Conservation (phyloP, 2,888 invertebrate species). For the Dexiosoma caninum region DNA sequence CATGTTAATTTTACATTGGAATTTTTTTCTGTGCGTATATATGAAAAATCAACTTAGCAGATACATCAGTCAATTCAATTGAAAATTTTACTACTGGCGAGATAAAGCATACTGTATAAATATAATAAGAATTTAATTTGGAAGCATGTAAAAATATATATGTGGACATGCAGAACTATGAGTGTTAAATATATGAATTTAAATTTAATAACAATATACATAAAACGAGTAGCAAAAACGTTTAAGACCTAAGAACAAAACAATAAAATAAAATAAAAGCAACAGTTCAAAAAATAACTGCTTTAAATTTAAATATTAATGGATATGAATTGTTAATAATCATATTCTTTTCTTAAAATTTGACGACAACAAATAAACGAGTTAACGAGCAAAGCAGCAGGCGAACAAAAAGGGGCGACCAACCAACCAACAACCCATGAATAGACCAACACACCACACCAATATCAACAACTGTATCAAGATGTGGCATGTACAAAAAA, state of each 20-base stretch:
- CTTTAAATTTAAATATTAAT: conserved; percentile 27
- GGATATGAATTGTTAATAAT: conserved; percentile 21
- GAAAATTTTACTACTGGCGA: too few species aligned
- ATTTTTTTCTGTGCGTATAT: too few species aligned
- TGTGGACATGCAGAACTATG: too few species aligned
- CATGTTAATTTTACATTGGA: too few species aligned
- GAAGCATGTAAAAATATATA: too few species aligned
- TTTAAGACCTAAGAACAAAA: not conserved
- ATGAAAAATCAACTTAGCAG: too few species aligned
- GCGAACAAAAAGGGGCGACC: not conserved
- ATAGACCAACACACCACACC: conserved; percentile 4
- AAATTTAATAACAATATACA: not conserved
- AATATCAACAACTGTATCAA: conserved; percentile 42
- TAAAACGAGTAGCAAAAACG: too few species aligned
- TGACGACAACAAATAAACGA: not conserved
- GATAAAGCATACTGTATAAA: too few species aligned
- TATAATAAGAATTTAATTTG: too few species aligned
- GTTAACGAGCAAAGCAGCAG: not conserved
- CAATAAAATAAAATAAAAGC: not conserved
- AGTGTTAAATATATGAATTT: not conserved
- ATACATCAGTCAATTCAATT: too few species aligned
- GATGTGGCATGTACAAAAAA: conserved; percentile 22
- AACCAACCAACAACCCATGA: conserved; percentile 14
- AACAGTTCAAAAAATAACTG: not conserved
- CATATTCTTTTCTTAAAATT: not conserved